phyloP scores from a whole-genome alignment of 1,140 invertebrate genomes.

The Bombyx mandarina region DNA sequence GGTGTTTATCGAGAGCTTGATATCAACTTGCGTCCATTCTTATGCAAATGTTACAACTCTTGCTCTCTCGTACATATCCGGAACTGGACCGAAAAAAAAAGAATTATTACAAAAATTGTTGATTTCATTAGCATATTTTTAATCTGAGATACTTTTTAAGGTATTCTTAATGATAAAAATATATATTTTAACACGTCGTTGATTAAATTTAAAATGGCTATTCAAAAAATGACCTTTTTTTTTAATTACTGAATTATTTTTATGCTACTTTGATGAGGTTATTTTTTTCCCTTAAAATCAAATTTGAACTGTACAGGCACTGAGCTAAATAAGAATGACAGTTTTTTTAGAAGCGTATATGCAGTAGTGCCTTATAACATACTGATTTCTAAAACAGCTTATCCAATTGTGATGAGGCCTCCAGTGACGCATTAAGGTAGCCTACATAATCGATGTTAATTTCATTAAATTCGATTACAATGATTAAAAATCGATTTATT shows the following conservation, averaged over 20 bases:
- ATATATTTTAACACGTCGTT: neutral
- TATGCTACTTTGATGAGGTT: no score
- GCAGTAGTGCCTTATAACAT: neutral
- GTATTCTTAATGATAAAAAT: neutral
- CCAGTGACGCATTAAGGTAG: no score
- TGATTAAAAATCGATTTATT: no score
- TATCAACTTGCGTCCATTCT: conserved; percentile 31
- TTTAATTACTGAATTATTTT: no score
- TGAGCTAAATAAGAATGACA: no score
- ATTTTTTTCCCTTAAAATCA: no score
- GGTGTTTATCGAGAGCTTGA: conserved; percentile 32
- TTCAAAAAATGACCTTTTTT: no score
- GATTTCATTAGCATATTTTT: conserved; percentile 11
- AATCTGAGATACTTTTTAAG: neutral
- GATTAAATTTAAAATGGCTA: no score
- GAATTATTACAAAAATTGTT: conserved; percentile 24
- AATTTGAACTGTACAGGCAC: no score
- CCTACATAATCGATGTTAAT: no score
- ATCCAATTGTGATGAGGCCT: neutral
- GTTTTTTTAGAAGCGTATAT: no score
- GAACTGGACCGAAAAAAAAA: conserved; percentile 16
- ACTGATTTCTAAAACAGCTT: neutral
- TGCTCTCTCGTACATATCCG: conserved; percentile 40
- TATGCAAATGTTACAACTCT: conserved; percentile 57
- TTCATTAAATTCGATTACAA: no score